Evolutionary conservation across 2,888 invertebrate species (phyloP).

Genomic region (Luperina testacea): DNA sequence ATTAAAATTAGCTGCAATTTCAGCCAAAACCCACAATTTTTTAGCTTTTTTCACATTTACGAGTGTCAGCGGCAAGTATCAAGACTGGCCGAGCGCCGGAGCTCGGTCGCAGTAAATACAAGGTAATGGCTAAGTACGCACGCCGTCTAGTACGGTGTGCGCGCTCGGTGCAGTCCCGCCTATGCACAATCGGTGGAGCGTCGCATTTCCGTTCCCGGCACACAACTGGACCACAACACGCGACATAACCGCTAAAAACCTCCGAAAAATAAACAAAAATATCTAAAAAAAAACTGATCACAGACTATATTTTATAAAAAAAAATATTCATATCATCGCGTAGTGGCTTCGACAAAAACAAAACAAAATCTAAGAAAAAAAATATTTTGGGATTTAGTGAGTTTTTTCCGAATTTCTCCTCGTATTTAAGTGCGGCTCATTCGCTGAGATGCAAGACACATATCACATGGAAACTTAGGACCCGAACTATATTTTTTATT

Average conservation of each 20-base stretch:
- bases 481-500: constrained; percentile 87
- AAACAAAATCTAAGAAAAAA: constrained; percentile 55
- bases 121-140: constrained; percentile 91
- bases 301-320: constrained; percentile 85
- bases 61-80: constrained; percentile 74
- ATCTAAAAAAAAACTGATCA: constrained; percentile 78
- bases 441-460: constrained; percentile 83
- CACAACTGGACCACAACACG: constrained; percentile 84
- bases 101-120: constrained; percentile 89
- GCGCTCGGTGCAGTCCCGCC: constrained; percentile 90
- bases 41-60: constrained; percentile 21
- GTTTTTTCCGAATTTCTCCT: constrained; percentile 82
- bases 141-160: constrained; percentile 90
- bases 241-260: constrained; percentile 86
- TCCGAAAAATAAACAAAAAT: constrained; percentile 82
- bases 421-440: constrained; percentile 74
- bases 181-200: constrained; percentile 89
- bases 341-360: constrained; percentile 67
- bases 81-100: constrained; percentile 74
- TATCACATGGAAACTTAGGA: constrained; percentile 89
- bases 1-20: neutral
- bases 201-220: constrained; percentile 87
- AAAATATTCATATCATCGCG: constrained; percentile 79
- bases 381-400: constrained; percentile 83
- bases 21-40: neutral